Evolutionary conservation across 2,888 invertebrate species (phyloP), one percentile per base, ranked within the genome.

Genomic region (Drosophila antonietae): DNA sequence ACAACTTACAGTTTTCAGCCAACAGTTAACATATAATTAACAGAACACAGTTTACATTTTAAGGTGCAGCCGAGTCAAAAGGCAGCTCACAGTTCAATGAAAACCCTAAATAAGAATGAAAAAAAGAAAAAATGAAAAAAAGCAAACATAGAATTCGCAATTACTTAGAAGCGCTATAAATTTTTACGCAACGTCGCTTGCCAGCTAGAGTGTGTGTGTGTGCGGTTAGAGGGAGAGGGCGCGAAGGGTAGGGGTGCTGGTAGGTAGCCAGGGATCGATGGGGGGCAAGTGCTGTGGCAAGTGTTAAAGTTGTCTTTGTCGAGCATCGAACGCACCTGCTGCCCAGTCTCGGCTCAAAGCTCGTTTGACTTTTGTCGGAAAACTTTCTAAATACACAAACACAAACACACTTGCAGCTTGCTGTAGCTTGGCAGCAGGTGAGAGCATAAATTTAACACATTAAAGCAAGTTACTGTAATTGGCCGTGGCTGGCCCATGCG

Each of bases 381-480:
- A 80, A 76, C 44, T 80, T 80, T 73, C 56, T n/a, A 65, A 75
- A 59, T 33, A 61, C 37, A 39, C 31, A 56, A 46, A 37, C 14
- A 33, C 43, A 57, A 10, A 39, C 23, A 39, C 28, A 59, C 49
- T 35, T 3, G 18, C 28, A 33, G 33, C 41, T 44, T 14, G 20
- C 7, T 20, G 47, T 47, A 6, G 47, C 63, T 60, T 60, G 73
- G 83, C 79, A 85, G 81, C 84, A 81, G 79, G 81, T 85, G 88
- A 83, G 81, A 65, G 74, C 83, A 82, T 85, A 88, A 84, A 85
- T 85, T 85, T 66, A 37, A 43, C 60, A 56, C 79, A 74, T 68
- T 78, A 71, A 75, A 60, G 62, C 59, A 74, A 83, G 55, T 75
- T 72, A 69, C 75, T 78, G 59, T 70, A 78, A 80, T 79, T 80